phyloP scores from a whole-genome alignment of 1,140 invertebrate species.

The Drosophila orosa region DNA sequence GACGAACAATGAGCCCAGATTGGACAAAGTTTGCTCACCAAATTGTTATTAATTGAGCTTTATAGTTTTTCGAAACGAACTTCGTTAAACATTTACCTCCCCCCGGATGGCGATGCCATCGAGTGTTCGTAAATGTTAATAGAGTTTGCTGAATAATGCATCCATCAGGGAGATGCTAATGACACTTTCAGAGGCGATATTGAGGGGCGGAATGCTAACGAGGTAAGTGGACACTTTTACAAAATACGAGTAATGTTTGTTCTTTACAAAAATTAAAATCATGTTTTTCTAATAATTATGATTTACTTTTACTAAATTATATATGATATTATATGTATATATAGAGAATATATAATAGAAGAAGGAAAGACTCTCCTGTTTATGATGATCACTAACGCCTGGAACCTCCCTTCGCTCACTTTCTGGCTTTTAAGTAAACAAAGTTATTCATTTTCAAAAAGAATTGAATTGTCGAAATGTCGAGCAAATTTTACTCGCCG shows the following conservation, averaged over 20 bases:
- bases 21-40: conserved; percentile 66
- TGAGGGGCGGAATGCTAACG: conserved; percentile 24
- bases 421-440: conserved; percentile 17
- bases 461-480: conserved; percentile 87
- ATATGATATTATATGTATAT: too few relatives aligned
- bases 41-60: conserved; percentile 82
- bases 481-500: conserved; percentile 99
- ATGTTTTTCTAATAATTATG: too few relatives aligned
- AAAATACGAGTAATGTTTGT: conserved; percentile 10
- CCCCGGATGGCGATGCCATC: conserved; percentile 15
- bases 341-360: too few relatives aligned
- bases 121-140: conserved; percentile 51
- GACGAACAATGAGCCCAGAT: conserved; percentile 44
- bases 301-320: too few relatives aligned
- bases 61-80: conserved; percentile 73
- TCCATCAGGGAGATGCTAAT: conserved; percentile 49
- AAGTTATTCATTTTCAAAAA: conserved; percentile 15
- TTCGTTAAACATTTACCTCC: conserved; percentile 60
- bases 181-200: conserved; percentile 25
- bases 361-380: too few relatives aligned
- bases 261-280: too few relatives aligned
- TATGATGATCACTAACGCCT: neutral
- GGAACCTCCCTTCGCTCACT: neutral
- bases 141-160: conserved; percentile 57
- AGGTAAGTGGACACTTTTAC: conserved; percentile 36